Base-by-base conservation (phyloP, 35 echinoderm and acorn worm species). In the Heliocidaris erythrogramma region DNA sequence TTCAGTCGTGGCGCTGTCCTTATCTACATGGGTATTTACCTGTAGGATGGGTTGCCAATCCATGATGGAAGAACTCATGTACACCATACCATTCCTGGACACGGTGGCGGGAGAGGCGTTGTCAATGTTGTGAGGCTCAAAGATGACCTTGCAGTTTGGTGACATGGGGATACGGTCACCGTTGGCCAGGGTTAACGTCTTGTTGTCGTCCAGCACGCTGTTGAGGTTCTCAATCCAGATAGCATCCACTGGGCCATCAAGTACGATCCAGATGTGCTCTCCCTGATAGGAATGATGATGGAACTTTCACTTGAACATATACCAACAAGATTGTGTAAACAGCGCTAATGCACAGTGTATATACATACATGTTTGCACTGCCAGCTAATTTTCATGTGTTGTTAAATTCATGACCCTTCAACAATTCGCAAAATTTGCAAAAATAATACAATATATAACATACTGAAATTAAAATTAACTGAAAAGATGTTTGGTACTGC, bases 221-320 rank as follows among this genome's bases (percentile, higher is more conserved):
- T 99, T 99, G 30, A 99, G 96, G 90, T 99, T 99, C 91, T 99
- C 98, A 53, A 99, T 99, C 98, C 96, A 99, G 96, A 99, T 99
- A 48, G 98, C 98, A 92, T 99, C 98, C 24, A 99, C 98, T 5
- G 98, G 98, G 24, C 98, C 98, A 96, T 99, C 98, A n/a, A 99
- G 93, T 2, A 99, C 95, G 52, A 99, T 97, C 98, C 98, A 99
- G 85, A 99, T 96, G 95, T 97, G 96, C 88, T 99, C 98, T 88
- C 96, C 96, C 98, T 99, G 90, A 24, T 53, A 61, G 30, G 5
- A 59, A 78, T 5, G 5, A 27, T 18, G 92, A 32, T 78, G 18
- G n/a, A 2, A 78, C 5, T 0, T 78, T 78, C 5, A 69, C 21
- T 21, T 69, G 16, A 17, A 42, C 35, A 42, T 42, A 3, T 42